These are phyloP conservation scores for Hemiprocne comata DNA, from an alignment of 2,113 vertebrate species.

Conservation along the genomic window DNA sequence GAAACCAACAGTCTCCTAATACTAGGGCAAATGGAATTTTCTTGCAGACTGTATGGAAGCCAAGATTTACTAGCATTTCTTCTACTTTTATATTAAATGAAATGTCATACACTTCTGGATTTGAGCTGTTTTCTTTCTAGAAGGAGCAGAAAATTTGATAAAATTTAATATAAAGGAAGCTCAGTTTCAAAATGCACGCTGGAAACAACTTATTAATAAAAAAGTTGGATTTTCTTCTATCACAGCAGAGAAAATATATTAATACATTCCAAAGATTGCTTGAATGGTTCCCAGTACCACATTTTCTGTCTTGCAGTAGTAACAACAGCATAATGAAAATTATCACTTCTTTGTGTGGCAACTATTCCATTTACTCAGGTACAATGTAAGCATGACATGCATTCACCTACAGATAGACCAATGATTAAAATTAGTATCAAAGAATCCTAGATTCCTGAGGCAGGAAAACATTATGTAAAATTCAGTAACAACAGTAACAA, in stretches of 20 bases:
- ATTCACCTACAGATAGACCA: not conserved
- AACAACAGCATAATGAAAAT: not conserved
- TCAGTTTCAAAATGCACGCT: not conserved
- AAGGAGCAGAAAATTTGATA: not conserved
- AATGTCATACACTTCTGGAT: not conserved
- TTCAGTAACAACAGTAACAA: not conserved
- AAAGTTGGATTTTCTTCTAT: not conserved
- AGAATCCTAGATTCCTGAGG: not conserved
- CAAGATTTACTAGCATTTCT: not conserved
- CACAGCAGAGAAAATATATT: not conserved
- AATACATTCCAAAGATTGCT: not conserved
- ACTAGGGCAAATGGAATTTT: not conserved
- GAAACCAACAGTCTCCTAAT: not conserved
- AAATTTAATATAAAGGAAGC: not conserved
- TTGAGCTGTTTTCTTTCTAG: not conserved
- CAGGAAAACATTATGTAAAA: not conserved
- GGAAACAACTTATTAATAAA: not conserved
- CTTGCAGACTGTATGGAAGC: not conserved
- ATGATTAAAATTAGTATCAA: not conserved
- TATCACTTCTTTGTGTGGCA: not conserved
- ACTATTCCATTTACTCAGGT: not conserved
- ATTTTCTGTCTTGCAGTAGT: not conserved
- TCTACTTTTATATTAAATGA: not conserved
- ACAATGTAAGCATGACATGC: not conserved
- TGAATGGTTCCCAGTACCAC: not conserved